Base-by-base conservation (phyloP, 92 coral and sea anemone species). In the Ricordea florida region DNA sequence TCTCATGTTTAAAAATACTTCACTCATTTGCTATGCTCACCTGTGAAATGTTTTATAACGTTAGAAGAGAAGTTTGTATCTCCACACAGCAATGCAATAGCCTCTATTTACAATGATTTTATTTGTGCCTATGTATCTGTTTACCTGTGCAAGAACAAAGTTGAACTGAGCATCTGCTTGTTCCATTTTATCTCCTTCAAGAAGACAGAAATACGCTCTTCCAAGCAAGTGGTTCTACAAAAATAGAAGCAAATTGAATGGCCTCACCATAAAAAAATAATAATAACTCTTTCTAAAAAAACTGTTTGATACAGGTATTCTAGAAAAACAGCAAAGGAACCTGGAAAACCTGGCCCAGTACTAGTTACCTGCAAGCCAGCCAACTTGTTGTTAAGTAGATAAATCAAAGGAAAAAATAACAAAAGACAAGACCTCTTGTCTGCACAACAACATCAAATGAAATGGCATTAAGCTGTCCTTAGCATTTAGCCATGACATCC, bases 131-230 rank as follows among this genome's bases (percentile, higher is more conserved):
- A n/a, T 34, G 42, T 32, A 15, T 17, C 27, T n/a, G n/a, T n/a
- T 41, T 72, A 92, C 93, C 90, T 92, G 93, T 30, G 92, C 97
- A 45, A 94, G 85, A 14, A 94, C 98, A 84, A 94, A 94, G 86
- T 94, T 94, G 74, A 94, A 94, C 66, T 94, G 98, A 43, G 98
- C 98, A 82, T 94, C 98, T 9, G 98, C 98, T 36, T 94, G 98
- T 52, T 94, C 98, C 89, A 94, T 94, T 33, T 94, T 94, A 79
- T 94, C 98, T 1, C 98, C 98, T 61, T 94, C 98, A 45, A 94
- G 92, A 22, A 94, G 92, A 82, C 98, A 94, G 52, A 94, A 94
- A 74, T 92, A 94, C 21, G 98, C 98, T 64, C 98, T 90, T 14
- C 98, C 98, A 49, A 94, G 89, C 52, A 94, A 92, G 88, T 94